Percentiles rank a stretch among this genome's conserved stretches.
Conservation (phyloP, 1,140 invertebrate genomes). For the Patella vulgata region DNA sequence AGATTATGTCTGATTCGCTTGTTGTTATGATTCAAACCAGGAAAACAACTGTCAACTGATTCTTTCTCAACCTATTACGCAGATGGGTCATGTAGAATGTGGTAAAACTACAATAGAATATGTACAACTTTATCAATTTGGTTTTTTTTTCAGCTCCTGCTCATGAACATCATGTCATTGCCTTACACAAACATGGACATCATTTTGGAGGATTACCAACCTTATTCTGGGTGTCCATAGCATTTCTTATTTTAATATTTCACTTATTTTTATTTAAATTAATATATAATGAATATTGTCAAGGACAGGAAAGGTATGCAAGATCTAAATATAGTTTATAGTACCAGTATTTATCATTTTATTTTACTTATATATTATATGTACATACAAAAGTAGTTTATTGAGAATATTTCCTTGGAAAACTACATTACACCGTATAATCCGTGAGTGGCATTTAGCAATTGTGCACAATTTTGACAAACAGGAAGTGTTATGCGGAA, state of each 20-base stretch:
- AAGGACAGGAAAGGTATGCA: slow-evolving; percentile 49
- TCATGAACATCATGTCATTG: slow-evolving; percentile 91
- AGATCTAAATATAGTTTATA: slow-evolving; percentile 33
- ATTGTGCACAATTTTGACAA: too few relatives aligned
- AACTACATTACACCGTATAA: too few relatives aligned
- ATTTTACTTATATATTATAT: too few relatives aligned
- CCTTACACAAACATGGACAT: slow-evolving; percentile 91
- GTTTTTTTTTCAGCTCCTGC: slow-evolving; percentile 79
- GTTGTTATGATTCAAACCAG: too few relatives aligned
- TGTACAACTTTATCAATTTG: slow-evolving; percentile 11
- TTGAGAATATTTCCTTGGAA: too few relatives aligned
- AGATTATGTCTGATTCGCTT: too few relatives aligned
- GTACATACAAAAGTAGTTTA: too few relatives aligned
- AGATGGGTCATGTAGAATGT: not conserved
- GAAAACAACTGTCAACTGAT: not conserved
- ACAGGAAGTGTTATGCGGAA: too few relatives aligned
- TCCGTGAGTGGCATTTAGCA: too few relatives aligned
- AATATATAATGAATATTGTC: slow-evolving; percentile 82
- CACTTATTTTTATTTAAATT: slow-evolving; percentile 94
- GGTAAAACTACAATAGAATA: too few relatives aligned
- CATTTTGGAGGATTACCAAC: slow-evolving; percentile 89
- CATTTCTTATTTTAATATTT: slow-evolving; percentile 89
- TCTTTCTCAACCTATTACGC: not conserved
- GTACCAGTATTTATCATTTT: too few relatives aligned
- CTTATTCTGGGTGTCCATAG: slow-evolving; percentile 92